These are phyloP conservation scores for Lepidocolaptes lacrymiger DNA, from an alignment of 2,797 vertebrate species.

Conservation along the genomic window DNA sequence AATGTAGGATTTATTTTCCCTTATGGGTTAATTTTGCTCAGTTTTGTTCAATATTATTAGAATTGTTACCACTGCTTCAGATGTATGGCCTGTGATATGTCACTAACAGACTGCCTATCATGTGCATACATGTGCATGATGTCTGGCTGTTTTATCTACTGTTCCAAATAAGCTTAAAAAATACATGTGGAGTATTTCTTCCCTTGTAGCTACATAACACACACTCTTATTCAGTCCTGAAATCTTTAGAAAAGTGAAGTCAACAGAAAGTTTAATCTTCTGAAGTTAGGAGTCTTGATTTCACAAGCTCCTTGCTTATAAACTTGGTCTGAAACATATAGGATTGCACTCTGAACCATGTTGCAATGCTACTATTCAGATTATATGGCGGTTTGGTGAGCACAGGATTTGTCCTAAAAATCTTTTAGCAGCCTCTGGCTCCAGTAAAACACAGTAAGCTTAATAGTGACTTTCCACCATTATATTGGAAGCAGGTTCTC, in stretches of 20 bases:
- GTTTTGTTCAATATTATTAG: background rate
- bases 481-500: background rate
- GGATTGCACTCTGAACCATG: background rate
- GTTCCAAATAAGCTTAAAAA: background rate
- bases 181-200: fast-evolving
- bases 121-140: background rate
- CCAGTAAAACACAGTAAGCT: background rate
- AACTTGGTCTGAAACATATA: background rate
- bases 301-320: background rate
- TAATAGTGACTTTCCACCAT: background rate
- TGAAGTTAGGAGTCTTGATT: background rate
- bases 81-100: background rate
- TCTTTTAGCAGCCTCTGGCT: background rate
- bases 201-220: background rate
- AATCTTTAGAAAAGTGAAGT: background rate
- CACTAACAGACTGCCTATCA: background rate
- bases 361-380: background rate
- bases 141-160: background rate
- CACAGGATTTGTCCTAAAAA: background rate
- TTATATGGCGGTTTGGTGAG: background rate
- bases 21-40: background rate
- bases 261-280: background rate
- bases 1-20: background rate
- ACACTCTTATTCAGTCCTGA: background rate
- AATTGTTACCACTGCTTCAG: background rate